Evolutionary conservation across 2,113 vertebrate species (phyloP).

Genomic region (Neogobius melanostomus): DNA sequence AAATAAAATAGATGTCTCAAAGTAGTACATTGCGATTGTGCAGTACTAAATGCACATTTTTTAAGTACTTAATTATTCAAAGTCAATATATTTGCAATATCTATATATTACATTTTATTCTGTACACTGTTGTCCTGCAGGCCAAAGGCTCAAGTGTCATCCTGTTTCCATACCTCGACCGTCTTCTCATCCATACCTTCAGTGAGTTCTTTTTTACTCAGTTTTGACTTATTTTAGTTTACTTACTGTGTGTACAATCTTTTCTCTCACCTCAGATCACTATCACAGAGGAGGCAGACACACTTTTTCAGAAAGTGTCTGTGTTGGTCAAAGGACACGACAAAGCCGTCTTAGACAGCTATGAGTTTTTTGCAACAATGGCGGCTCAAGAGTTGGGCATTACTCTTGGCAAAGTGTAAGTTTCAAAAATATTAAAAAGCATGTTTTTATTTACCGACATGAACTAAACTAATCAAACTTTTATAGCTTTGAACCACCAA

Average conservation of each 20-base stretch:
- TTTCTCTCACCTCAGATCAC: constrained; percentile 76
- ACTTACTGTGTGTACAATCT: background rate
- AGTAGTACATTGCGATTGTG: background rate
- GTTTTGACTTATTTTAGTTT: background rate
- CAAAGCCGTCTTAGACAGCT: constrained; percentile 90
- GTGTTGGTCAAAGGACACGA: constrained; percentile 92
- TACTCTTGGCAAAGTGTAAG: constrained; percentile 87
- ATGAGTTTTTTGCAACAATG: constrained; percentile 89
- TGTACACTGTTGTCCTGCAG: constrained; percentile 25
- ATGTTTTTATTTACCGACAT: background rate
- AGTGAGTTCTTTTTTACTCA: constrained; percentile 40
- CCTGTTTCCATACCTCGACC: constrained; percentile 49
- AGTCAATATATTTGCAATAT: background rate
- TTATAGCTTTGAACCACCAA: constrained; percentile 82
- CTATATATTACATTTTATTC: background rate
- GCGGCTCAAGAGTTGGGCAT: constrained; percentile 91
- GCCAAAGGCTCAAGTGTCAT: constrained; percentile 19
- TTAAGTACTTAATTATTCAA: background rate
- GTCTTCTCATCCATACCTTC: constrained; percentile 32
- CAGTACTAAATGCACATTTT: background rate
- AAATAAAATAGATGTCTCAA: background rate
- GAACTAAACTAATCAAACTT: background rate
- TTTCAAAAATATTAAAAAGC: constrained; percentile 21
- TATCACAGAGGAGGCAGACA: constrained; percentile 86
- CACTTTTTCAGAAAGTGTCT: constrained; percentile 84